Evolutionary conservation across 92 coral and sea anemone genomes (phyloP), one percentile per base, ranked within the genome.

Genomic region (Epizoanthus ramosus): DNA sequence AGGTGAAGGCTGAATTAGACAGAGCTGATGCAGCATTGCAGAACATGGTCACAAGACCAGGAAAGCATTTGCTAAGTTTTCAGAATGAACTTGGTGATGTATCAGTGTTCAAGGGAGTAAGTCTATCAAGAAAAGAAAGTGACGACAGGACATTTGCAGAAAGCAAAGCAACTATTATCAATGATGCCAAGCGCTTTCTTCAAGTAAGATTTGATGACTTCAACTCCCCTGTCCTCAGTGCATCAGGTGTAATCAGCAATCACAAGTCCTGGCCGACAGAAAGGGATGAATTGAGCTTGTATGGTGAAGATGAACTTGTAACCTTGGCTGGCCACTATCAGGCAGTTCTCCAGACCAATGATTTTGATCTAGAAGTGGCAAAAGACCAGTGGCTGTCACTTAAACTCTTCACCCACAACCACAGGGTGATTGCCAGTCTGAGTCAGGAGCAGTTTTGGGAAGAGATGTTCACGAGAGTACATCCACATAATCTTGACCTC

Each of bases 331-430:
- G 69, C 71, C 83, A 79, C 73, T 79, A 35, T 79, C 83, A 79
- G 73, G 73, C 71, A 79, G 83, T 79, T 71, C 84, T 80, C 84
- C 52, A 50, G 41, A 80, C 57, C 60, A 80, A 80, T 64, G 84
- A 54, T 80, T 80, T 80, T 28, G 75, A 80, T 45, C 59, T 80
- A 61, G 84, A 80, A 80, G 68, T 80, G 64, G 81, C 67, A 79
- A 79, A 79, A 67, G 83, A 79, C 54, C 83, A 79, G 83, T 79
- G 72, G 83, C 58, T 70, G 50, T 84, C 87, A 41, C 70, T 74
- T 68, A 74, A 84, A 50, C 81, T 84, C 17, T 69, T 60, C 57
- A 56, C 66, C 59, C 59, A 73, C 47, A 65, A 84, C 57, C 57
- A 57, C 61, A 73, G 73, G 37, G 63, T 58, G 72, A 74, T 74